Percentiles rank a stretch among this genome's conserved stretches.
These are phyloP conservation scores for Nilaparvata lugens DNA, from an alignment of 1,140 invertebrate species.

Conservation along the genomic window DNA sequence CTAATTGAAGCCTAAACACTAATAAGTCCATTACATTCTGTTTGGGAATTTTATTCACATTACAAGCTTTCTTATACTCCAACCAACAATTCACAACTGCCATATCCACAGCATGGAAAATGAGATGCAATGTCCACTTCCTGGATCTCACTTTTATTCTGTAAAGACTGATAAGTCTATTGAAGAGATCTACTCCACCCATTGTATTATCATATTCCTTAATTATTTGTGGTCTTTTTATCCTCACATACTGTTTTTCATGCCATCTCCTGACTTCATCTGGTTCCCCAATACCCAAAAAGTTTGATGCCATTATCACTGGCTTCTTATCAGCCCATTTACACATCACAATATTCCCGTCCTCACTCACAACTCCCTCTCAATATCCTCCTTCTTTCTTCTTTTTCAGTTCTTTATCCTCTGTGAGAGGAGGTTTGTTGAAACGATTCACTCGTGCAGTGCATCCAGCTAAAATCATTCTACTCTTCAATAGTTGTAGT, in stretches of 20 bases:
- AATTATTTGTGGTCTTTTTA: no score
- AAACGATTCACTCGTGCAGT: conserved; percentile 15
- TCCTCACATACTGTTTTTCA: no score
- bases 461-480: conserved; percentile 12
- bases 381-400: conserved; percentile 15
- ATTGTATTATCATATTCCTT: no score
- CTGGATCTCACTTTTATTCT: background rate
- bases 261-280: no score
- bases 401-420: conserved; percentile 15
- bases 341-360: background rate
- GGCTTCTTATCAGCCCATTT: no score
- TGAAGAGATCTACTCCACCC: background rate
- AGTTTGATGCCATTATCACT: no score
- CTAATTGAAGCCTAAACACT: no score
- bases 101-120: background rate
- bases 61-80: background rate
- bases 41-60: background rate
- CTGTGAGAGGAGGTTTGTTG: conserved; percentile 12
- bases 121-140: background rate
- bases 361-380: background rate
- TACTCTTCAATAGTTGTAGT: conserved; percentile 3
- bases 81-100: background rate
- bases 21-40: background rate
- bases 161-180: background rate
- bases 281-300: no score